These are phyloP conservation scores for Cygnus buccinator DNA, from an alignment of 2,113 vertebrate species.

Conservation along the genomic window DNA sequence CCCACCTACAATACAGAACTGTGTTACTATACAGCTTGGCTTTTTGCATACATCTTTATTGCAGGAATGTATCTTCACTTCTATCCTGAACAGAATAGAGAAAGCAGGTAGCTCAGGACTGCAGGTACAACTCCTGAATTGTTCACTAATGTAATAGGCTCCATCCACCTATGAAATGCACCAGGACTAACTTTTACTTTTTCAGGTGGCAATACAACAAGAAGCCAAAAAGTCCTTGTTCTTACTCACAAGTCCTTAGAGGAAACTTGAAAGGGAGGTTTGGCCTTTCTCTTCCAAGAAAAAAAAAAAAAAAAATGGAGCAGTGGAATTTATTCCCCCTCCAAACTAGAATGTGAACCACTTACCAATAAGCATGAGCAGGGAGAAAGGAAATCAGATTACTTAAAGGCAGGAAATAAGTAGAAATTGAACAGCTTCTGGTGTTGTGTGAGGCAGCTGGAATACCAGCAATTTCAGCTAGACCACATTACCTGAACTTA, in stretches of 20 bases:
- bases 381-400: not conserved
- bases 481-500: fast-evolving
- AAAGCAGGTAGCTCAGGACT: not conserved
- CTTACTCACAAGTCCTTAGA: not conserved
- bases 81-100: not conserved
- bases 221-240: not conserved
- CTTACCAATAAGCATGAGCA: not conserved
- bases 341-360: not conserved
- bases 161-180: not conserved
- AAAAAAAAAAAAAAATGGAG: not conserved
- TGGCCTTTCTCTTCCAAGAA: not conserved
- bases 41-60: not conserved
- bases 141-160: not conserved
- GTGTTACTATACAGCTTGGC: not conserved
- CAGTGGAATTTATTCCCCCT: not conserved
- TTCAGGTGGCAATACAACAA: not conserved
- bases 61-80: not conserved
- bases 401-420: not conserved
- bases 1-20: fast-evolving
- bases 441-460: not conserved
- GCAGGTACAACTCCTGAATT: not conserved
- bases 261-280: not conserved
- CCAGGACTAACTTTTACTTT: not conserved
- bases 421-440: not conserved
- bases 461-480: not conserved